Evolutionary conservation across 2,113 vertebrate genomes (phyloP).

Genomic region (Epinephelus moara): DNA sequence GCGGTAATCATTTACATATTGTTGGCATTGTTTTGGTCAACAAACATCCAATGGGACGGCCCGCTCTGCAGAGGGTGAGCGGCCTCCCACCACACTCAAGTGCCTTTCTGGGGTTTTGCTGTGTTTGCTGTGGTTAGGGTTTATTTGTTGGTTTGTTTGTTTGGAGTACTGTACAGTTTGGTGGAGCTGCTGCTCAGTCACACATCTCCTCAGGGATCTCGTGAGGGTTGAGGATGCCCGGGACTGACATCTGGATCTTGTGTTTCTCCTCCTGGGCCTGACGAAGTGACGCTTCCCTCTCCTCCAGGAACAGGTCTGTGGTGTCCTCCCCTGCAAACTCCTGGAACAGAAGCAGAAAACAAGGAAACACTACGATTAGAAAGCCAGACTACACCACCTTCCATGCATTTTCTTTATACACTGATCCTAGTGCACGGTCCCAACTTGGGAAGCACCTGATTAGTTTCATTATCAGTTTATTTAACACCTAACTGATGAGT

Average conservation of each 20-base stretch:
- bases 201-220: constrained; percentile 99
- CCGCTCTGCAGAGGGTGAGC: constrained; percentile 67
- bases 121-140: constrained; percentile 68
- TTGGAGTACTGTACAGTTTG: constrained; percentile 65
- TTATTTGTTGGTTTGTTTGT: constrained; percentile 32
- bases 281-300: constrained; percentile 96
- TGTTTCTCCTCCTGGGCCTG: constrained; percentile 99
- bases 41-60: constrained; percentile 91
- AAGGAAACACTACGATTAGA: neutral
- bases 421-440: too few species aligned
- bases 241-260: constrained; percentile 99
- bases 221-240: constrained; percentile 99
- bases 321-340: constrained; percentile 99
- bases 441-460: neutral
- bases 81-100: constrained; percentile 54
- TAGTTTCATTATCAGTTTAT: neutral
- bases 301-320: constrained; percentile 97
- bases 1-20: constrained; percentile 93
- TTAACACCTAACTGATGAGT: neutral
- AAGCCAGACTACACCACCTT: neutral
- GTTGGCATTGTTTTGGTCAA: constrained; percentile 98
- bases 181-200: constrained; percentile 86
- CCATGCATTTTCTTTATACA: neutral
- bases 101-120: constrained; percentile 74
- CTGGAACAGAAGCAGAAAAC: constrained; percentile 70